Evolutionary conservation across 2,888 invertebrate genomes (phyloP).

Genomic region (Epinotia demarniana): DNA sequence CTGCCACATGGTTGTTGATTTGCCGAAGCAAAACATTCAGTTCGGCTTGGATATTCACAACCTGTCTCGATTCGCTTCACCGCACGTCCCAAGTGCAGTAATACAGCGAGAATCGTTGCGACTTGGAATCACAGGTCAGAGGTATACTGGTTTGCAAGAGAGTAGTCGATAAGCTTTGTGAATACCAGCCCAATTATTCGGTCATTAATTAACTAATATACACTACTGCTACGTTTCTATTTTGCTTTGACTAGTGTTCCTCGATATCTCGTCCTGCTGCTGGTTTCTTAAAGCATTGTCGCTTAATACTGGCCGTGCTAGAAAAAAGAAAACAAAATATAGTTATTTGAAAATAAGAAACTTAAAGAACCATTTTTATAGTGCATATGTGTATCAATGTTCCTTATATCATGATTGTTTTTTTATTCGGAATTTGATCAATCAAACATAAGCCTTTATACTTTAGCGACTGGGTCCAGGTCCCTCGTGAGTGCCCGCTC

Average conservation of each 20-base stretch:
- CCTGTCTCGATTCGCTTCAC: not conserved
- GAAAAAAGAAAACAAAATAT: constrained; percentile 50
- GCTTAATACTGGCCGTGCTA: constrained; percentile 72
- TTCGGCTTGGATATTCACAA: constrained; percentile 1
- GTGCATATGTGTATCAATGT: no score
- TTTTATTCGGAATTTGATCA: no score
- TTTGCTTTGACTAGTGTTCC: constrained; percentile 79
- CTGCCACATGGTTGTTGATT: not conserved
- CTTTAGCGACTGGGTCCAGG: no score
- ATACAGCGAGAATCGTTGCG: not conserved
- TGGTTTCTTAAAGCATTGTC: constrained; percentile 66
- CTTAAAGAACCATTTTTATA: no score
- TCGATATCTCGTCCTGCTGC: constrained; percentile 64
- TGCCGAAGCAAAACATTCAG: not conserved
- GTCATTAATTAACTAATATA: constrained; percentile 8
- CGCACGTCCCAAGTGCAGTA: no score
- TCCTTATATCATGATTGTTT: no score
- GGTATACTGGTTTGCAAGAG: not conserved
- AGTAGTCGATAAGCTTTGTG: not conserved
- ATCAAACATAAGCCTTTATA: no score
- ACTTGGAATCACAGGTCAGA: not conserved
- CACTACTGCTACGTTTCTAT: constrained; percentile 69
- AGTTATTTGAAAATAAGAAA: no score
- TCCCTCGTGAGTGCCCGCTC: no score
- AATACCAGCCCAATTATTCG: constrained; percentile 16